Evolutionary conservation across 2,797 vertebrate genomes (phyloP), one percentile per base, ranked within the genome.

Genomic region (Pseudochromis fuscus): DNA sequence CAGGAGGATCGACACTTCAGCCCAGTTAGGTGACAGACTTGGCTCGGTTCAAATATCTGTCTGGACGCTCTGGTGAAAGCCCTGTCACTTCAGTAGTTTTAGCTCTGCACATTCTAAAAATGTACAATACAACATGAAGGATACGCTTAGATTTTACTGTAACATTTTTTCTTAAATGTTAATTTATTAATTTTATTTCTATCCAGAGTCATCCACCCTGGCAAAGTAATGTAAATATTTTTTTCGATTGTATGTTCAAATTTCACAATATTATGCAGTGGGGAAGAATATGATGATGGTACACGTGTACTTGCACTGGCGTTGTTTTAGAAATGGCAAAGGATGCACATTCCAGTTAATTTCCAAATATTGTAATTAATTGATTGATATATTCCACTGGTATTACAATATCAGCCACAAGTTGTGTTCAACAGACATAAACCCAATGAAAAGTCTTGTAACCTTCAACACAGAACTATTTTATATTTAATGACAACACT

Each of bases 31-130:
- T 80, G 82, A 84, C 84, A 87, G 82, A 85, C 79, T 73, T 66
- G 42, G 45, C 46, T 62, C 67, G 49, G 86, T 82, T 91, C 86
- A 82, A 51, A 87, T 90, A 60, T 86, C 85, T 74, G 81, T 79
- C 82, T 89, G 80, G 70, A 80, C 63, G 18, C 62, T 23, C 40
- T 40, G 83, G 81, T 83, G 86, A 85, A 85, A 84, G 72, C 40
- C 35, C 44, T 30, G 49, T 74, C 71, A 67, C 57, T 51, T 50
- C n/a, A 46, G 18, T 24, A 52, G 46, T 56, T 72, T 77, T 64
- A 72, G 55, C 27, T 37, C 11, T 30, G 46, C 31, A 63, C 37
- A 67, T 77, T 77, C 62, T 53, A 16, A 61, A 57, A 81, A 19
- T 9, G 2, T 56, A 72, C 15, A 62, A 30, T 49, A 59, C 2